These are phyloP conservation scores for Rhinoderma darwinii DNA, from an alignment of 2,113 vertebrate species.

Conservation along the genomic window DNA sequence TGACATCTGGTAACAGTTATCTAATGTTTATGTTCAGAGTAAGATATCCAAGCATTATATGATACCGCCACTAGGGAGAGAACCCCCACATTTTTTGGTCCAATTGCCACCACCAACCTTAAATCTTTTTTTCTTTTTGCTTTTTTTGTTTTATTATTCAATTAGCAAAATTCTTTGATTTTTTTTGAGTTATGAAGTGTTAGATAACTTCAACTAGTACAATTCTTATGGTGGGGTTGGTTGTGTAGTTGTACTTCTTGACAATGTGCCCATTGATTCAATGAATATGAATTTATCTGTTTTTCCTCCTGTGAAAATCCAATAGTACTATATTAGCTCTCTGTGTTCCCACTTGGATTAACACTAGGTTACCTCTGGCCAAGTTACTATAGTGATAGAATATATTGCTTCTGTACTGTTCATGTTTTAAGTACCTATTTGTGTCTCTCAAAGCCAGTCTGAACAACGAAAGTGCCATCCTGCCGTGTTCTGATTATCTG, in stretches of 20 bases:
- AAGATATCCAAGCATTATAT: no score
- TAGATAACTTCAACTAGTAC: neutral
- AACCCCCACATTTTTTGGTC: no score
- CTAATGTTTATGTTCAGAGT: no score
- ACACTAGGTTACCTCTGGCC: neutral
- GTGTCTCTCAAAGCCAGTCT: neutral
- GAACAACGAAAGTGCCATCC: neutral
- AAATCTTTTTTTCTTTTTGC: no score
- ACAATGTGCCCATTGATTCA: neutral
- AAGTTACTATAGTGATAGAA: constrained; percentile 14
- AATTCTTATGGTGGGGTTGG: neutral
- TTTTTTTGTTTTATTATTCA: neutral
- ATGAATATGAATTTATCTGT: neutral
- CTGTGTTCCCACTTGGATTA: neutral
- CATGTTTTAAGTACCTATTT: constrained; percentile 6
- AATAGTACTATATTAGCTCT: neutral
- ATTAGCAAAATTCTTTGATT: no score
- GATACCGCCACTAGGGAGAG: no score
- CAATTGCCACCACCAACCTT: no score
- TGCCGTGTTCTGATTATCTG: neutral
- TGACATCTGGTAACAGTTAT: no score
- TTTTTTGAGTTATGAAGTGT: neutral
- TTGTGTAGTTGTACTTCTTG: neutral
- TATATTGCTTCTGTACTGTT: neutral
- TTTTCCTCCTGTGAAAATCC: neutral